Evolutionary conservation across 2,888 invertebrate species (phyloP), one percentile per base, ranked within the genome.

Genomic region (Sicus ferrugineus): DNA sequence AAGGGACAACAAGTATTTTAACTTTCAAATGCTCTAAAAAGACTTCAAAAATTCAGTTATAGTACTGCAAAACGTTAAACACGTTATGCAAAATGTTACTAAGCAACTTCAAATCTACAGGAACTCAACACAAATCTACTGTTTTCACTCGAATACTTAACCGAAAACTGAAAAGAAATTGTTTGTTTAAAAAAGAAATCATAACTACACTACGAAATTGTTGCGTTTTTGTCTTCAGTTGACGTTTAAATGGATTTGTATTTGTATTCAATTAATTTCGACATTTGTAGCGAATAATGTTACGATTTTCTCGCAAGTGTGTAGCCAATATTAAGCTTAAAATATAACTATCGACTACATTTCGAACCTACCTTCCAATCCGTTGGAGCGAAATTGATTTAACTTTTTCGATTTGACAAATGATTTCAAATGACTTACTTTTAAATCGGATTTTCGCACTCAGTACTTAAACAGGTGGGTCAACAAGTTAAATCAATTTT

Each of bases 361-460:
- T 52, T 30, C 42, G 21, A 30, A 71, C 71, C 71, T 71, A 71
- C 71, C 71, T 71, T 68, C 5, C 19, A 50, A 52, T 42, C 68
- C 70, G 68, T 62, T 66, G 71, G 71, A 71, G 71, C 66, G 34
- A 61, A 66, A 71, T 71, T 71, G 52, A 71, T 66, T 71, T 68
- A 71, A 66, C 68, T 68, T 71, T 62, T 54, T 23, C 5, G 56
- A 23, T 42, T 56, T 30, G 34, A 9, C 7, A 23, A n/a, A 42
- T 14, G 23, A n/a, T 19, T 61, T 59, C 19, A 34, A 3, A n/a
- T 46, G 9, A 19, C 46, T 4, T 46, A 5, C 14, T 46, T 46
- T 19, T 6, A 46, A 46, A 16, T 3, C 46, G 5, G 23, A 52
- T 23, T 52, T 52, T 19, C 9, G n/a, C 9, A 52, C 16, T 48